Base-by-base conservation (phyloP, 2,113 vertebrate genomes). In the Gambusia affinis region DNA sequence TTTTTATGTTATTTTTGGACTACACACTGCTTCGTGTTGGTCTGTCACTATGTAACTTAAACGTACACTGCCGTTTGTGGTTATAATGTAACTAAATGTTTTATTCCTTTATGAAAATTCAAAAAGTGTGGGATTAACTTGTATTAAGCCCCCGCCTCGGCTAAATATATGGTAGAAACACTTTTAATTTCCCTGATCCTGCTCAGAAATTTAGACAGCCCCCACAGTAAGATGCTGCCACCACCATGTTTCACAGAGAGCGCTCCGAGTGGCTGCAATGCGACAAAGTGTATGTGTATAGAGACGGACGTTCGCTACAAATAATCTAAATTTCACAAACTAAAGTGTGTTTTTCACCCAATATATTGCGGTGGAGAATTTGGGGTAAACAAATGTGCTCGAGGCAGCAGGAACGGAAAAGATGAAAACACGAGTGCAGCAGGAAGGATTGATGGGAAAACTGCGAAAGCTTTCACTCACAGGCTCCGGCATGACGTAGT, bases 401-500 rank as follows among this genome's bases (percentile, higher is more conserved):
- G 57, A 81, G 54, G 81, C 64, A 78, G 37, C 76, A 67, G 66
- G 15, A 33, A 44, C 60, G 64, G 61, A 64, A 78, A 67, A 47
- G 60, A 79, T 35, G 70, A 81, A 37, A 74, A 62, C 30, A 35
- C 66, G 73, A 72, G 76, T 75, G 29, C 68, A 73, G 51, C 12
- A 64, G 78, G 67, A 77, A 64, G 78, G 67, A 75, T 70, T 87
- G 72, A 84, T 82, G 80, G 84, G 77, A 85, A 87, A 88, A 79
- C 85, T 80, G 79, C 71, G 77, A 64, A 82, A 88, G 82, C 82
- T 77, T 89, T 88, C 79, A 78, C 67, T 89, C 87, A 80, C 73
- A 73, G 84, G 72, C 85, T 76, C 76, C 81, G 68, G 76, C 70
- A 80, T 92, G 91, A 93, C 85, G 87, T 87, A 75, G 70, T 76